Percentiles rank a stretch among this genome's conserved stretches.
Conservation (phyloP, 1,140 invertebrate species). For the Formica exsecta region DNA sequence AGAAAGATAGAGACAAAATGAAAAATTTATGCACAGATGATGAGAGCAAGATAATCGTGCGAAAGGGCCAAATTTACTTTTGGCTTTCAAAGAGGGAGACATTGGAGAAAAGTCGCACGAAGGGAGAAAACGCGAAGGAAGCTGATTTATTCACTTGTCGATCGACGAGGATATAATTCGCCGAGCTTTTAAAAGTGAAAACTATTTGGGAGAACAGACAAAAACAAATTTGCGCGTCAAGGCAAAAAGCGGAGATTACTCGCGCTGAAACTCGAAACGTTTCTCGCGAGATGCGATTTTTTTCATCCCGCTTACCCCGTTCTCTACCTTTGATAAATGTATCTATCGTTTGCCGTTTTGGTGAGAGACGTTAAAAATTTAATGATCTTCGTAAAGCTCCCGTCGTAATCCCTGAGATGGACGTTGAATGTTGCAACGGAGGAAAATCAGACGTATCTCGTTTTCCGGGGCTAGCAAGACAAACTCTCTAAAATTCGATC, state of each 20-base stretch:
- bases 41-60: background rate
- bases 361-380: constrained; percentile 53
- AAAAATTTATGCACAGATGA: background rate
- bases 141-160: background rate
- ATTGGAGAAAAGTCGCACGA: background rate
- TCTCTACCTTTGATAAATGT: background rate
- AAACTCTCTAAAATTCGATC: constrained; percentile 51
- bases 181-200: background rate
- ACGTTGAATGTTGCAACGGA: constrained; percentile 49
- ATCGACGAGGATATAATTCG: constrained; percentile 15
- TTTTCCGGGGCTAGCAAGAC: constrained; percentile 16
- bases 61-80: background rate
- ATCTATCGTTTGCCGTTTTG: constrained; percentile 20
- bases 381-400: constrained; percentile 29
- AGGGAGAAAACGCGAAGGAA: background rate
- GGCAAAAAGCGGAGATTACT: background rate
- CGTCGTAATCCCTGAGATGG: constrained; percentile 23
- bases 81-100: background rate
- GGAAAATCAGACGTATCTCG: background rate
- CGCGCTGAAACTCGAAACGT: constrained; percentile 24
- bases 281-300: constrained; percentile 21
- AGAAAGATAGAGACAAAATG: background rate
- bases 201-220: background rate
- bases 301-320: background rate
- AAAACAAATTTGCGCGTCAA: constrained; percentile 23